These are phyloP conservation scores for Drosophila nr. fundita DNA, from an alignment of 2,888 invertebrate genomes.

Conservation along the genomic window DNA sequence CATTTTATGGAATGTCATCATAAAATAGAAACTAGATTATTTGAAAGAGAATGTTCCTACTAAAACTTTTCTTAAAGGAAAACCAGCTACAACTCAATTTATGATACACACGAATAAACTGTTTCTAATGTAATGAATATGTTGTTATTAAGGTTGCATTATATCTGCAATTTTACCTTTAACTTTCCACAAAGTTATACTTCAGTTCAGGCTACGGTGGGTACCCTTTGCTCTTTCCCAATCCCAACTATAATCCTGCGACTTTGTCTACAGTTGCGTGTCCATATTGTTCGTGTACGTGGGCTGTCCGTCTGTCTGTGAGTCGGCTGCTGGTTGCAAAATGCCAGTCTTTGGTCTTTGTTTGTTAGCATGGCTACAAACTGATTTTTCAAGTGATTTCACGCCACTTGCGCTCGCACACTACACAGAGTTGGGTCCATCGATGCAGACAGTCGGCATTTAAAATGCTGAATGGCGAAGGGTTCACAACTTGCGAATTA, in stretches of 20 bases:
- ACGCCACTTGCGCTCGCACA: conserved; percentile 53
- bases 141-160: neutral
- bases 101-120: neutral
- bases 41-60: neutral
- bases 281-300: conserved; percentile 55
- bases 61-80: neutral
- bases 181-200: neutral
- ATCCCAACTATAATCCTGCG: conserved; percentile 44
- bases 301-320: conserved; percentile 26
- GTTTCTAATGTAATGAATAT: neutral
- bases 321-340: conserved; percentile 41
- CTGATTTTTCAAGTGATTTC: conserved; percentile 64
- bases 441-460: conserved; percentile 4
- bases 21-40: neutral
- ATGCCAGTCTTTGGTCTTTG: conserved; percentile 56
- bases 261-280: conserved; percentile 54
- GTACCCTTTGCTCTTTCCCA: conserved; percentile 34
- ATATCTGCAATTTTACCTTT: neutral
- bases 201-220: conserved; percentile 23
- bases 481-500: conserved; percentile 6
- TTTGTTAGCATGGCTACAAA: conserved; percentile 49
- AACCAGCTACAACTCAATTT: neutral
- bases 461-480: neutral
- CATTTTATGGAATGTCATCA: neutral
- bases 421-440: conserved; percentile 20